Evolutionary conservation across 53 echinoderm and acorn worm species (phyloP), one percentile per base, ranked within the genome.

Genomic region (Apostichopus leukothele): DNA sequence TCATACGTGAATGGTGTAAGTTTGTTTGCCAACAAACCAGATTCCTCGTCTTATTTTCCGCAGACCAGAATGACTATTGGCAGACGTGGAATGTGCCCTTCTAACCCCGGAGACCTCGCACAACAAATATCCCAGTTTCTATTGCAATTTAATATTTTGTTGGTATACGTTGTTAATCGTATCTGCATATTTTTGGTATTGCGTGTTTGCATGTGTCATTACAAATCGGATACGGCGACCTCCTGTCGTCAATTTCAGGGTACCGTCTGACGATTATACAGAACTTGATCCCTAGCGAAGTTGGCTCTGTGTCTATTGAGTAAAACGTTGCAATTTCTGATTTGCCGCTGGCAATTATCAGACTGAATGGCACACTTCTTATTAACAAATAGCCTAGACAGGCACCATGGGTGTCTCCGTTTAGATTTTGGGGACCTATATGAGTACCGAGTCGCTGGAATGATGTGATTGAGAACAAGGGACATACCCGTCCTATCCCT

Each of bases 161-260:
- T 71, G 6, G 18, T 71, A 5, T 71, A 6, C 18, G 11, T 63
- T 63, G 63, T 7, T 63, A 63, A 63, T 63, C 63, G 63, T 16
- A 25, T 76, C 23, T 76, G 76, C 76, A 76, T 76, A 76, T 51
- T 78, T 78, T 51, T 53, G 78, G 78, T 78, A 78, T 78, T 78
- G 78, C 78, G 78, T 51, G 78, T 78, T 53, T 78, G 5, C 53
- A 23, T 78, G 78, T 78, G 53, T 78, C 78, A 78, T n/a, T 78
- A 52, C 51, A 52, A 16, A n/a, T 51, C 53, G 78, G 53, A 52
- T n/a, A n/a, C 78, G 52, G 5, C 52, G 78, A 78, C 78, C 78
- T 50, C 78, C 78, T 78, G 78, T 51, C 18, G 78, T 78, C 78
- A 78, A 18, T 16, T 71, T 71, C 71, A 71, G 71, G 71, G 71